phyloP scores from a whole-genome alignment of 2,113 vertebrate species.

The Procapra przewalskii region DNA sequence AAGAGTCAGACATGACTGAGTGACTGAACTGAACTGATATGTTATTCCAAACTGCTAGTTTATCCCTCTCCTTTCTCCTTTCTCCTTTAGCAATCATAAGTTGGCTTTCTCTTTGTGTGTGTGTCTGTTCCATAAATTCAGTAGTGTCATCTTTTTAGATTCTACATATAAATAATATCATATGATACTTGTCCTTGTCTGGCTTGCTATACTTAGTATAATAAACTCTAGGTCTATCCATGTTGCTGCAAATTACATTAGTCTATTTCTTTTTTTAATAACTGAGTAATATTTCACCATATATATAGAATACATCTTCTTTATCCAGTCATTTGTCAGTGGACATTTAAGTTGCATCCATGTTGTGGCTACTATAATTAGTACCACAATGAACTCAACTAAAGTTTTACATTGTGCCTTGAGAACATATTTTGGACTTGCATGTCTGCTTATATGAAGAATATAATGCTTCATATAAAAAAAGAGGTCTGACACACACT shows the following conservation, averaged over 20 bases:
- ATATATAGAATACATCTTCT: background rate
- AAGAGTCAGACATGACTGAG: no score
- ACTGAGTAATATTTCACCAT: accelerated
- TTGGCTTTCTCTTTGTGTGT: background rate
- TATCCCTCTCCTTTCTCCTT: background rate
- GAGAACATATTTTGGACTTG: background rate
- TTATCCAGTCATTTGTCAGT: background rate
- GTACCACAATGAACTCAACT: background rate
- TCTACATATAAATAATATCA: background rate
- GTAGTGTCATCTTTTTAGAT: background rate
- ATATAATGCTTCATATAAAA: no score
- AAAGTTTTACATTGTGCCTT: background rate
- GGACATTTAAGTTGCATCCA: background rate
- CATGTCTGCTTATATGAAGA: background rate
- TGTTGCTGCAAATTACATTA: background rate
- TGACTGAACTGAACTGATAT: no score
- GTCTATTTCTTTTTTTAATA: background rate
- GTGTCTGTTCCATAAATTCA: background rate
- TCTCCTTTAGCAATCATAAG: background rate
- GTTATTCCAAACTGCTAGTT: background rate
- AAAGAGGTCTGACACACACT: accelerated
- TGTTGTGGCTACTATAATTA: background rate
- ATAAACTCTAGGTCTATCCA: background rate
- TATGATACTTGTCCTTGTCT: background rate
- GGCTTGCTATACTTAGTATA: background rate